phyloP scores from a whole-genome alignment of 1,140 invertebrate species.

The Aphelinus certus region DNA sequence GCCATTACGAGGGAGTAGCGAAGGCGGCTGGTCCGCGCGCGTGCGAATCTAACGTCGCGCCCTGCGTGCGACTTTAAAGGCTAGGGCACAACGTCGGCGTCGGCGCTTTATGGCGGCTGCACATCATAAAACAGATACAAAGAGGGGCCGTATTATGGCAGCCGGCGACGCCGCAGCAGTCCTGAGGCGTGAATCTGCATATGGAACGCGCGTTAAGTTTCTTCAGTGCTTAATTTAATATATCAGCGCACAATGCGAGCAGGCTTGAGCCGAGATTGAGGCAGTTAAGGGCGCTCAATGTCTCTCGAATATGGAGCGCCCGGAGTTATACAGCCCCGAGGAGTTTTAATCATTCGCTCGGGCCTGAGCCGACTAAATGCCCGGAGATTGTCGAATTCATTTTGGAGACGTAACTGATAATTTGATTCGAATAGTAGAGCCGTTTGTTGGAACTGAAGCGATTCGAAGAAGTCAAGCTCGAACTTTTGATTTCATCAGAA shows the following conservation, averaged over 20 bases:
- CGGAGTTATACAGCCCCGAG: constrained; percentile 17
- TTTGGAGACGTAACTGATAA: too few relatives aligned
- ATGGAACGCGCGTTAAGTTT: constrained; percentile 63
- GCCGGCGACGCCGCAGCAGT: constrained; percentile 37
- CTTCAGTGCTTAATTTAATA: constrained; percentile 64
- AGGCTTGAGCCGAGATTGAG: constrained; percentile 26
- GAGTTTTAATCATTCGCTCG: constrained; percentile 32
- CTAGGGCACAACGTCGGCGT: constrained; percentile 3
- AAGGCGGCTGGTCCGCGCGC: background rate
- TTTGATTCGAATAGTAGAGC: too few relatives aligned
- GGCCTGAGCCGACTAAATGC: too few relatives aligned
- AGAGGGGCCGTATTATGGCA: constrained; percentile 47
- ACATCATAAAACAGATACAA: constrained; percentile 62
- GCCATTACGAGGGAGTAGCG: background rate
- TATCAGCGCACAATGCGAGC: constrained; percentile 49
- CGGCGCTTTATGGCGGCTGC: constrained; percentile 53
- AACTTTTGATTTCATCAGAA: too few relatives aligned
- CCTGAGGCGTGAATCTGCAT: constrained; percentile 60
- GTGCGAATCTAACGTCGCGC: background rate
- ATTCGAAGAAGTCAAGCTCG: too few relatives aligned
- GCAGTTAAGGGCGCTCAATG: constrained; percentile 35
- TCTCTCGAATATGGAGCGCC: constrained; percentile 43
- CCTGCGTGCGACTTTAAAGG: constrained; percentile 21
- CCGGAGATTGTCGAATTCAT: too few relatives aligned
- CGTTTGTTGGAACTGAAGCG: too few relatives aligned